Base-by-base conservation (phyloP, 64 coral and sea anemone genomes). In the Trachythela sp. region DNA sequence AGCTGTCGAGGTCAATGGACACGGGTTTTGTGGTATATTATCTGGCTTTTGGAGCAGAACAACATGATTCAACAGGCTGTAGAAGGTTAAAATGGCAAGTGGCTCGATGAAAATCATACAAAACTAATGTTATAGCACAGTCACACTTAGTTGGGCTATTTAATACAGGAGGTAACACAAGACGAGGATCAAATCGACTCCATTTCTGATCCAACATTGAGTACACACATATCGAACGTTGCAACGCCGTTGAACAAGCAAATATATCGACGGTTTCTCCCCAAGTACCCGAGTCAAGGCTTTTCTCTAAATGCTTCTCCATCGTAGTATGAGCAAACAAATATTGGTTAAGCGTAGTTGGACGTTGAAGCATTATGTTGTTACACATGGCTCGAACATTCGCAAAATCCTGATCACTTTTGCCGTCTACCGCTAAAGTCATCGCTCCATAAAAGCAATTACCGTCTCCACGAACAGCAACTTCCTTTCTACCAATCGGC, bases 391-490 rank as follows among this genome's bases (percentile, higher is more conserved):
- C 29, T 27, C 67, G 86, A 87, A 83, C 24, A 52, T 52, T 31
- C 54, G 59, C 68, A 40, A 90, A 89, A 84, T 88, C 90, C 41
- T 30, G 10, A n/a, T 94, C 93, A 52, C 42, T 83, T 48, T 33
- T 89, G 54, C 45, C 17, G 83, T 94, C 93, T 85, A 64, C 67
- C 89, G 86, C 83, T 43, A 94, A 87, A 40, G 89, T 13, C 54
- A 91, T 50, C 56, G 83, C 89, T 85, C 86, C 20, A 30, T n/a
- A 94, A 84, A 94, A 94, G 59, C 89, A 88, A 91, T 94, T 94
- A 20, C 85, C 89, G 84, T 90, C 89, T 17, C 92, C 89, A 51
- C 75, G 38, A 30, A 94, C 85, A 68, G 85, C 51, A 64, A 94
- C 18, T 48, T 94, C 92, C 11, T 72, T 89, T 24, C 67, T 72